Evolutionary conservation across 2,888 invertebrate genomes (phyloP), one percentile per base, ranked within the genome.

Genomic region (Mesochorus sp.): DNA sequence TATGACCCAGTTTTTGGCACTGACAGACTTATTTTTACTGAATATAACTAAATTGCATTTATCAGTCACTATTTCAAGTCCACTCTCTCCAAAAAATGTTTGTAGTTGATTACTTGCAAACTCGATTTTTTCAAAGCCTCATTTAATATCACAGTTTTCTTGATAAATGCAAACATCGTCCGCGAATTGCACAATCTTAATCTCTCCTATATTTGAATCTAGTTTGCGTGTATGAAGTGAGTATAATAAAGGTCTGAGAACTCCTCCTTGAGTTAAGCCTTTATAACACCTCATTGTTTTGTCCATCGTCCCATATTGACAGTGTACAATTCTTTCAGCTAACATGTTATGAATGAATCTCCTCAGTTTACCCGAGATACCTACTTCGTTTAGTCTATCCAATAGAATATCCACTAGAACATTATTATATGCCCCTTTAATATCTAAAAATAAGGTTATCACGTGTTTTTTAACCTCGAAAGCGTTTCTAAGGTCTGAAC

Each of bases 361-460:
- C 31, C 53, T 53, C 6, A 53, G 31, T 3, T 31, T 10, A 19
- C 31, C 53, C 0, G 31, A 17, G 3, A 53, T 10, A 2, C 31
- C 19, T 10, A 31, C 19, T 53, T 31, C 53, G 17, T 53, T 53
- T 2, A 53, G 19, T 31, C 19, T 53, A 10, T 31, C 53, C 4
- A 49, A 8, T 5, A 47, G 49, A 1, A 70, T 5, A 8, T 39
- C 12, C 2, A 39, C 17, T 0, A 72, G 24, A 1, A 72, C 62
- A 28, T 62, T 72, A 14, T 62, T 62, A 12, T 72, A 72, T n/a
- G 62, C 62, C 2, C 61, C 34, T 28, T 51, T 49, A 5, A 71
- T 71, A 10, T 72, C 71, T 8, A 72, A 21, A 19, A 72, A 72
- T 8, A 72, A 0, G 3, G 62, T 42, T 0, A 39, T 21, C 14